A percentile compares a stretch with the other conserved stretches of the same genome.
These are phyloP conservation scores for Xestia sexstrigata DNA, from an alignment of 2,888 invertebrate species.

Conservation along the genomic window DNA sequence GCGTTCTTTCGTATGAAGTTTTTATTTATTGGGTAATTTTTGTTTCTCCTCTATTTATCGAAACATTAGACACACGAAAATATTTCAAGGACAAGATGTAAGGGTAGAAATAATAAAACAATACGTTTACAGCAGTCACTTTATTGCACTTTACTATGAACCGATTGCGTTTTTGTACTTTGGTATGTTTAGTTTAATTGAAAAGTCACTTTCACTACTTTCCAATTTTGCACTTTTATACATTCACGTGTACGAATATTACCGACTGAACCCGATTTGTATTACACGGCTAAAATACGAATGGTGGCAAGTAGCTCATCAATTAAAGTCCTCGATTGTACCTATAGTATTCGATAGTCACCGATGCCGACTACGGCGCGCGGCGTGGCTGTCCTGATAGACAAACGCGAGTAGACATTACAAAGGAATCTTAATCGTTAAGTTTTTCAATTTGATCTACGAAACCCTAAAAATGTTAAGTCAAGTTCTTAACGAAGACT, in stretches of 20 bases:
- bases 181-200: background rate
- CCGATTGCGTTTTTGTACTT: background rate
- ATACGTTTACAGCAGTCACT: background rate
- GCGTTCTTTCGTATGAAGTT: background rate
- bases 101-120: background rate
- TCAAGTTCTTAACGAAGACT: conserved; percentile 46
- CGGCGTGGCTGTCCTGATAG: no score
- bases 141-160: background rate
- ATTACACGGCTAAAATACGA: no score
- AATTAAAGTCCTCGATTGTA: background rate
- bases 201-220: no score
- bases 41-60: background rate
- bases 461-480: conserved; percentile 39
- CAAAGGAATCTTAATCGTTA: background rate
- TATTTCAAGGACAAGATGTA: background rate
- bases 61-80: background rate
- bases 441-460: conserved; percentile 28
- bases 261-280: no score
- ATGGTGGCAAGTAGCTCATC: no score
- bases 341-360: background rate
- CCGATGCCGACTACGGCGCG: no score
- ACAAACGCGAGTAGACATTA: background rate
- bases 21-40: background rate
- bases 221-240: no score
- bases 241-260: no score